Conservation (phyloP, 2,113 vertebrate genomes). For the Caranx ignobilis region DNA sequence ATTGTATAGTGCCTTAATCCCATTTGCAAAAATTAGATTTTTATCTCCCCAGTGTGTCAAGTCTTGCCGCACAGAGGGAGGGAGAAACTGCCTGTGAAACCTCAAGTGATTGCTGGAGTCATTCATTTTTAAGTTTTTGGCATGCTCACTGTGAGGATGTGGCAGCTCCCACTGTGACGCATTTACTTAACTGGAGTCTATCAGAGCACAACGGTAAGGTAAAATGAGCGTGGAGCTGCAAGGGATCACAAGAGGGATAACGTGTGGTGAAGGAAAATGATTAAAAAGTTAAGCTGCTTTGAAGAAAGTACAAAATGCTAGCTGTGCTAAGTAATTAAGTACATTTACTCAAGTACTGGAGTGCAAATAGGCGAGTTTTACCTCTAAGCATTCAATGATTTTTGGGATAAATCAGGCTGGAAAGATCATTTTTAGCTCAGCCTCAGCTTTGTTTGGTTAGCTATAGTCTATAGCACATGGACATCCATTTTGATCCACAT, state of each 20-base stretch:
- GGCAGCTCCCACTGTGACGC: slow-evolving; percentile 66
- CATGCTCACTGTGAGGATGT: slow-evolving; percentile 49
- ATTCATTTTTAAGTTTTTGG: slow-evolving; percentile 67
- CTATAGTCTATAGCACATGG: too few relatives aligned
- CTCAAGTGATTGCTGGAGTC: slow-evolving; percentile 63
- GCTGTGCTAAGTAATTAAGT: background rate
- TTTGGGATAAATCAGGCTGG: too few relatives aligned
- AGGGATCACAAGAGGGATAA: slow-evolving; percentile 28
- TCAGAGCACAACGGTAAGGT: slow-evolving; percentile 42
- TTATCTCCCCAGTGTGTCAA: slow-evolving; percentile 62
- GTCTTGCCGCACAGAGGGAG: slow-evolving; percentile 23
- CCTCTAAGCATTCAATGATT: background rate
- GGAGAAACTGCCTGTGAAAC: slow-evolving; percentile 66
- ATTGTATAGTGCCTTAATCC: slow-evolving; percentile 70
- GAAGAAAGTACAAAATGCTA: slow-evolving; percentile 10
- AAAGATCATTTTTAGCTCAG: too few relatives aligned
- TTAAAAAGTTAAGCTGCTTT: background rate
- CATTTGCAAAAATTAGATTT: slow-evolving; percentile 74
- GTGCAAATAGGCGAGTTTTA: background rate
- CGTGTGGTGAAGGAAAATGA: slow-evolving; percentile 22
- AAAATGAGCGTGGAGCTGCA: slow-evolving; percentile 28
- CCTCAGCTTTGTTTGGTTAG: too few relatives aligned
- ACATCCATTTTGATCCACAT: too few relatives aligned
- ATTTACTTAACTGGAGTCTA: slow-evolving; percentile 60
- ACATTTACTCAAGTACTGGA: background rate